Evolutionary conservation across 2,888 invertebrate species (phyloP), one percentile per base, ranked within the genome.

Genomic region (Spodoptera picta): DNA sequence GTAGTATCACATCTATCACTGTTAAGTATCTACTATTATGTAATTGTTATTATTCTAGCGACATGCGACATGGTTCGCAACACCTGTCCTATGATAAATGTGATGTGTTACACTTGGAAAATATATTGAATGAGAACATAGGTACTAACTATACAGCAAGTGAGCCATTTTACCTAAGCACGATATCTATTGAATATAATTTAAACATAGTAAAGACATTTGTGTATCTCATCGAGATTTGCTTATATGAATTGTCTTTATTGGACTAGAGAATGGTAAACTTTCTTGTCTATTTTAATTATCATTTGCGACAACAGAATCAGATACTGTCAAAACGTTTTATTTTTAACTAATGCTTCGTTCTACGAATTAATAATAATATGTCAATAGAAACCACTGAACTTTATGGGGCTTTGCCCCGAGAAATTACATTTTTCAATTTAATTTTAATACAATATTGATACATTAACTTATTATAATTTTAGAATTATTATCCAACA

Each of bases 211-310:
- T 62, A 75, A 79, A 77, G 71, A 81, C 73, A 75, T 73, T 50
- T 73, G 66, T 60, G 61, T 67, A 60, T 73, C 82, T 78, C 76
- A 79, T 69, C 79, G 80, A 75, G 79, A 83, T 83, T 80, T 75
- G 78, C 64, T 71, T 73, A 78, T 69, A 81, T 75, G 82, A 83
- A 79, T 87, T 88, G 88, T 90, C 88, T 91, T 90, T 86, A 85
- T 79, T 85, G 88, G 93, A 93, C 93, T 93, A 93, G 93, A 93
- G 84, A 85, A 83, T 89, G 92, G 93, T 92, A 91, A 93, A 89
- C 89, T 79, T 85, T 81, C 85, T 87, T 87, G 82, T 86, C 81
- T 88, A 84, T 85, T 82, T 76, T 69, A 36, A 9, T 36, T 36
- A 81, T 60, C 47, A 63, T 80, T 83, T 82, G 83, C 83, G 84